Base-by-base conservation (phyloP, 2,888 invertebrate species). In the Apoderus coryli region DNA sequence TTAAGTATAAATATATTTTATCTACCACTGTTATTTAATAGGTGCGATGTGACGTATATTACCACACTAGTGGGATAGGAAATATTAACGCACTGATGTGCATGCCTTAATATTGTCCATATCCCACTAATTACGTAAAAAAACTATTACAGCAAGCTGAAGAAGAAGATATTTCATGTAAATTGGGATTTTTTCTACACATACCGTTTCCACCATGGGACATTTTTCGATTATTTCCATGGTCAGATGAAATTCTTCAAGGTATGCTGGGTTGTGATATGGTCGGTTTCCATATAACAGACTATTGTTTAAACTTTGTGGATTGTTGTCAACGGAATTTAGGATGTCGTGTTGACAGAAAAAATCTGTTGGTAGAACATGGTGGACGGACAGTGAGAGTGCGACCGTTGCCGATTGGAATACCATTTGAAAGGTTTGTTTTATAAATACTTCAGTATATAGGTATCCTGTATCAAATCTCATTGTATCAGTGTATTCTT, bases 171-270 rank as follows among this genome's bases (percentile, higher is more conserved):
- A 62, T 86, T 13, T 68, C 71, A 37, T 77, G 76, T 50, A 84
- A 85, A 53, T 59, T 90, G 40, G 89, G 86, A 14, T 92, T 92
- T 63, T 92, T 92, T 60, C 65, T 92, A 37, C 92, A 92, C 59
- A 92, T 92, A 48, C 92, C 92, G 0, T 92, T 92, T 57, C 89
- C 89, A 9, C 79, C 89, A 9, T 90, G 89, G 84, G 90, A 90
- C 49, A 86, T 89, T 42, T 88, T 85, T 57, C 67, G 88, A 36
- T 63, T 89, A 29, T 79, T 90, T 47, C 88, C 88, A 2, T 86
- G 88, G 84, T 79, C 84, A n/a, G 88, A 88, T 57, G 89, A 89
- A 61, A 78, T 92, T 32, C 65, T 92, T 14, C 86, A 89, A 57
- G 90, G 90, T 39, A 80, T 92, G 68, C 65, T 92, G 29, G 79